Evolutionary conservation across 2,888 invertebrate species (phyloP), one percentile per base, ranked within the genome.

Genomic region (Euplexia lucipara): DNA sequence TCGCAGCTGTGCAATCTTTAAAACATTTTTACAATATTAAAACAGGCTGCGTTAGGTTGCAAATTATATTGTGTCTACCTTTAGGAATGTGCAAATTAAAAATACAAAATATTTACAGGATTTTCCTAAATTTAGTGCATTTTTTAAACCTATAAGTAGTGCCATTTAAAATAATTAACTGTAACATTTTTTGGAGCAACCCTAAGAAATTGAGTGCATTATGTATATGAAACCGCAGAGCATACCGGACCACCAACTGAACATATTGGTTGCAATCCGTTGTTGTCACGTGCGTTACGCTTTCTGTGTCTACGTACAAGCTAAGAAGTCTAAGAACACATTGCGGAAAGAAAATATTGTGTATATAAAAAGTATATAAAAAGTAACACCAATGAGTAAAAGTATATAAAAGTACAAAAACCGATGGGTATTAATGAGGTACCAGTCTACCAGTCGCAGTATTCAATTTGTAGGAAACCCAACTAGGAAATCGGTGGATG

Each of bases 161-260:
- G n/a, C n/a, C 1, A 42, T 20, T 7, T 22, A 0, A 18, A 37
- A 26, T 42, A 18, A 3, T 32, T 14, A 34, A 7, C 14, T 16
- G 3, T 12, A 30, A 34, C 3, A 8, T 37, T 18, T 14, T 16
- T 37, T 30, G 2, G 20, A 3, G 44, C 20, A 57, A 35, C 22
- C 34, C 30, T 54, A 58, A 26, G 42, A 59, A 51, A 58, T 60
- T 44, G 16, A 61, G 75, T 44, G n/a, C 20, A 2, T 56, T 3
- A n/a, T 71, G 47, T 5, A 52, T 62, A 45, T 61, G 47, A 68
- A 75, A 79, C 78, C 69, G 56, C 77, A 70, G 64, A 63, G 30
- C 42, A 9, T 34, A 60, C 41, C 45, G 32, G 3, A 64, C 54
- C 61, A 56, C 75, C 48, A 54, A 54, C 41, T 37, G 20, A 41